Conservation (phyloP, 2,113 vertebrate genomes). For the Dolichotis patagonum region DNA sequence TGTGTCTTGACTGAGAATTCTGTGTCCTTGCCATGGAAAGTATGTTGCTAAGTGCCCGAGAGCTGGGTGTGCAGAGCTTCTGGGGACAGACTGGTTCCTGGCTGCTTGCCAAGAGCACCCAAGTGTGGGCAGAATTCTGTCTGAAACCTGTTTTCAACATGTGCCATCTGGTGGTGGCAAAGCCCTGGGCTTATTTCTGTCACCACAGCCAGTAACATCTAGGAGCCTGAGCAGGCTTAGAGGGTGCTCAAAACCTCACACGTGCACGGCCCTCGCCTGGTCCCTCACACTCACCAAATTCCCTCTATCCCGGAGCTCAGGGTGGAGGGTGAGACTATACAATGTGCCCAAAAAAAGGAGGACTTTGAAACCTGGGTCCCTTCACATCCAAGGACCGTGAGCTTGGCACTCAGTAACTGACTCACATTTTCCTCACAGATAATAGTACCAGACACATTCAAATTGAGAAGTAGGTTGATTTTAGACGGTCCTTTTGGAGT, state of each 20-base stretch:
- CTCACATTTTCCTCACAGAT: background rate
- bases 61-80: background rate
- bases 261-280: background rate
- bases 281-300: background rate
- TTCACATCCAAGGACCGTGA: background rate
- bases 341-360: accelerated
- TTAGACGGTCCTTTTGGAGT: background rate
- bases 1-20: background rate
- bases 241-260: background rate
- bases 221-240: background rate
- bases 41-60: too few species aligned
- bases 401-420: background rate
- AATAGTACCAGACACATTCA: background rate
- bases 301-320: background rate
- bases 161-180: background rate
- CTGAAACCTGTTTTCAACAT: background rate
- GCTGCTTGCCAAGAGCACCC: background rate
- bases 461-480: background rate
- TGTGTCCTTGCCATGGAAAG: background rate
- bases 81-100: background rate
- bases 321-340: background rate
- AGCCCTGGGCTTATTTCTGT: background rate
- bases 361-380: background rate
- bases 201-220: background rate
- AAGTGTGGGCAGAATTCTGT: background rate